A percentile compares a stretch with the other conserved stretches of the same genome.
Evolutionary conservation across 2,113 vertebrate genomes (phyloP).

Genomic region (Silurus glanis): DNA sequence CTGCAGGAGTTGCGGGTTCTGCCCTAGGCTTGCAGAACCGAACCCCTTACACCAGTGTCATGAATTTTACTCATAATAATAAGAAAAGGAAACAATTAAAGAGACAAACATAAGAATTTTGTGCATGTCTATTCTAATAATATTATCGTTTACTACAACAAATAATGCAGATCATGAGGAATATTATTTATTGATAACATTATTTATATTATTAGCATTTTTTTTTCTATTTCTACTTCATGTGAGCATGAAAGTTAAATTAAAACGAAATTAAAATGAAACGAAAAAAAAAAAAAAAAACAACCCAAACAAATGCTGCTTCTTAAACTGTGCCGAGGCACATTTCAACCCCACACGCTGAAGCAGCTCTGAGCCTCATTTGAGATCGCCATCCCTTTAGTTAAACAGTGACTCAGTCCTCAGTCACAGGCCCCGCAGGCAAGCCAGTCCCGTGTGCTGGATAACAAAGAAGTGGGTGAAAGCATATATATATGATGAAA

Average conservation of each 20-base stretch:
- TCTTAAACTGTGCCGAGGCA: constrained; percentile 51
- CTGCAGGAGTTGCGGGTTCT: constrained; percentile 34
- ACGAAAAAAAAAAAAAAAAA: not conserved
- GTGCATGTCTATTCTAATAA: too few species aligned
- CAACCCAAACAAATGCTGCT: constrained; percentile 39
- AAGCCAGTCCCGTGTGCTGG: constrained; percentile 49
- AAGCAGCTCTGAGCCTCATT: constrained; percentile 55
- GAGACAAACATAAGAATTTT: too few species aligned
- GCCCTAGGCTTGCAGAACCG: not conserved
- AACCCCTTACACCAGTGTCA: constrained; percentile 9
- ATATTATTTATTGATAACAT: too few species aligned
- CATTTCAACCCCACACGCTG: constrained; percentile 54
- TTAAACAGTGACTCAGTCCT: constrained; percentile 61
- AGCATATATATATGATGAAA: constrained; percentile 73
- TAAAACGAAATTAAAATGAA: too few species aligned
- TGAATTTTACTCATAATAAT: not conserved
- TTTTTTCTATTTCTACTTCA: too few species aligned
- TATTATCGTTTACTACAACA: too few species aligned
- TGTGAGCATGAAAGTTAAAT: too few species aligned
- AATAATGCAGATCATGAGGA: too few species aligned
- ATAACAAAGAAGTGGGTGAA: constrained; percentile 61
- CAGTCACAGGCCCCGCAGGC: constrained; percentile 55
- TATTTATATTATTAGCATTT: too few species aligned
- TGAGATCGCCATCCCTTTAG: constrained; percentile 51
- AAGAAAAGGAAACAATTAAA: not conserved